phyloP scores from a whole-genome alignment of 2,113 vertebrate genomes.

The Callopanchax toddi region DNA sequence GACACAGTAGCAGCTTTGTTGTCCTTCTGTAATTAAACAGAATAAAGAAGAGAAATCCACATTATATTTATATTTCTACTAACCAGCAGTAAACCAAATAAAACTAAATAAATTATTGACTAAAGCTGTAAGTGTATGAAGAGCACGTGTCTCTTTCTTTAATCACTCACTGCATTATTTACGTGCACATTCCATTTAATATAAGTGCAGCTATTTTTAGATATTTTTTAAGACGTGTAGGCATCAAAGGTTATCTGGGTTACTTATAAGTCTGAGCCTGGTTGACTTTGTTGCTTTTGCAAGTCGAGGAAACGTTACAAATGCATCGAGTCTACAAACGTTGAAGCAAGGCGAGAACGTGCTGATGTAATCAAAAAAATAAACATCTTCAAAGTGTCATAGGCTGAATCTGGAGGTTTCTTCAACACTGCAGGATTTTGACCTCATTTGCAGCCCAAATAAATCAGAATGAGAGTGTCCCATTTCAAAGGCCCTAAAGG shows the following conservation, averaged over 20 bases:
- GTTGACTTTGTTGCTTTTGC: no score
- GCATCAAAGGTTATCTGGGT: constrained; percentile 59
- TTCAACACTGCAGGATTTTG: neutral
- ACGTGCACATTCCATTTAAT: constrained; percentile 63
- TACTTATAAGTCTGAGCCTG: neutral
- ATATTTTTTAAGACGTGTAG: constrained; percentile 11
- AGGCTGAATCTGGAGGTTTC: neutral
- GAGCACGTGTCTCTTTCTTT: constrained; percentile 28
- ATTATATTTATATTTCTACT: no score
- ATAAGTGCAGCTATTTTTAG: constrained; percentile 58
- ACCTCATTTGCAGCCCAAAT: neutral
- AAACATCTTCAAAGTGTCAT: no score
- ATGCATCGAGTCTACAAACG: no score
- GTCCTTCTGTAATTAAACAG: no score
- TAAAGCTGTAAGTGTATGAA: constrained; percentile 1
- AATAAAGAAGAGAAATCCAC: no score
- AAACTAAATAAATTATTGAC: neutral
- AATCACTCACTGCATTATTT: constrained; percentile 62
- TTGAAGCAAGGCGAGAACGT: no score
- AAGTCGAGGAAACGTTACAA: no score
- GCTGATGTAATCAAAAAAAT: no score
- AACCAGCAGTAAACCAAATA: neutral
- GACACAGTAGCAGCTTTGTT: no score
- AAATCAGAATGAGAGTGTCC: neutral
- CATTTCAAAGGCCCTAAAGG: constrained; percentile 2